Base-by-base conservation (phyloP, 2,888 invertebrate species). In the Caenorhabditis wallacei region DNA sequence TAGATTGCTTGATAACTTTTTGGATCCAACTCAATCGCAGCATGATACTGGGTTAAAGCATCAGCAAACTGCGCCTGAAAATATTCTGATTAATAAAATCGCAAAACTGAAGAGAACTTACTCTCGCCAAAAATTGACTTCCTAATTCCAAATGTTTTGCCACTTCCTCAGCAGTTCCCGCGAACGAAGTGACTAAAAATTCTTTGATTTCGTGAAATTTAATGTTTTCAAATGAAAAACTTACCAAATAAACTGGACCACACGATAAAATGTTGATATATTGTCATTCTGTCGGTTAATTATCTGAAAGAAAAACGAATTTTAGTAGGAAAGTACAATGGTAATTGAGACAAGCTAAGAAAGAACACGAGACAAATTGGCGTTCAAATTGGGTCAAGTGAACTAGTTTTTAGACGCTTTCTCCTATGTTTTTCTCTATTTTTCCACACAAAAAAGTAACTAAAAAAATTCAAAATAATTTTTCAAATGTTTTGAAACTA, bases 11-110 rank as follows among this genome's bases (percentile, higher is more conserved):
- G 94, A 93, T 98, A 99, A 93, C 98, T 98, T 86, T 94, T 94
- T 48, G 97, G 96, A 93, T 99, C 98, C 16, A 96, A 96, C 94
- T 98, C 98, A 89, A 99, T 96, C 89, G 98, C 99, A 83, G 96
- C 96, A 94, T 99, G 98, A 93, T 97, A 99, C 92, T 99, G 98
- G 81, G 96, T 95, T 64, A 99, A 93, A 11, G 99, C 98, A 94
- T 99, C 98, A 59, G 96, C 95, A 85, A 98, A 94, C 92, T 98
- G 97, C 40, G 98, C 97, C 87, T 87, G 61, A 35, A 84, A 22
- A 20, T 30, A 18, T 4, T 46, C 5, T 16, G 51, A 7, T 66
- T 30, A 40, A 13, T 0, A 61, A 13, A 37, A 16, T 16, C 54
- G n/a, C 35, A 54, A 16, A 35, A 10, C 10, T 4, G 35, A 7